Evolutionary conservation across 2,113 vertebrate species (phyloP), one percentile per base, ranked within the genome.

Genomic region (Eublepharis macularius): DNA sequence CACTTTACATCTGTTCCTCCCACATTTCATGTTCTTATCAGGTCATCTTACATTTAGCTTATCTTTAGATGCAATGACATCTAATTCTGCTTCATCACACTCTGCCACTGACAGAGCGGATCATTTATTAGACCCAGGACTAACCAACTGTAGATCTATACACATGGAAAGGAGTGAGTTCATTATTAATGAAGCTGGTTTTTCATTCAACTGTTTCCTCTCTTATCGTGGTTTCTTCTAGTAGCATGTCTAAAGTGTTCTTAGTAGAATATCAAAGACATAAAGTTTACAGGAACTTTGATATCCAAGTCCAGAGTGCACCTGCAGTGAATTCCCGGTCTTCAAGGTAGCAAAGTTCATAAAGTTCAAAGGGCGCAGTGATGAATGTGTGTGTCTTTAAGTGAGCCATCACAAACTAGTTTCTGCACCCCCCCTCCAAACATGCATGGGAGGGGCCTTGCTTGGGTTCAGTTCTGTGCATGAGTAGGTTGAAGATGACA

Each of bases 281-380:
- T 86, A 34, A 79, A 43, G 60, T 34, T 79, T 70, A 85, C 81
- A 78, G 34, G 65, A 84, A 90, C 63, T 41, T 34, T 84, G 82
- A 80, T 0, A 0, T 87, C 47, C 70, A 86, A 39, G 86, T 87
- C 78, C 49, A 76, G 90, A 34, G 86, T 77, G 32, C 83, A n/a
- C 14, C 29, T 19, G 65, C 19, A 49, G 24, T 68, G 82, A 86
- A 89, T n/a, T 77, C 79, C 74, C 75, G 11, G 83, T 57, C 76
- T 69, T 43, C 79, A 45, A 69, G 82, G 76, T 66, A 83, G 6
- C 17, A 78, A 26, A 34, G 54, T 34, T 29, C 51, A 79, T 66
- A 73, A 89, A 45, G 9, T 16, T 76, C 85, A 8, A 41, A 75
- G 84, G 54, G 79, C 51, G 79, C n/a, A n/a, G n/a, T n/a, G n/a